These are phyloP conservation scores for Phrixothrix hirtus DNA, from an alignment of 2,888 invertebrate species.

Conservation along the genomic window DNA sequence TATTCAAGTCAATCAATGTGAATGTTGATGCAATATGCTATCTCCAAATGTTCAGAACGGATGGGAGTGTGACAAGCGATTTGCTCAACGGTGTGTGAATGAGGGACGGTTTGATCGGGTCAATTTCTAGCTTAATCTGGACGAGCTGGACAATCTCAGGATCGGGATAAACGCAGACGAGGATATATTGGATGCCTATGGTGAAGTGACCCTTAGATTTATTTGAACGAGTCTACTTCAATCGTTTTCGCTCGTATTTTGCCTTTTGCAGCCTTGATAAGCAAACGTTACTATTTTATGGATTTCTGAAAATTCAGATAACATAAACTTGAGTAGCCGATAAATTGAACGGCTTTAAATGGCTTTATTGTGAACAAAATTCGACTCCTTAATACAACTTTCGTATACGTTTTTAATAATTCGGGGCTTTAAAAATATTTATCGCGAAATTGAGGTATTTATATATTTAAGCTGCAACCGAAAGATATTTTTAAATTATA, in stretches of 20 bases:
- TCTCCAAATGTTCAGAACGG: slow-evolving; percentile 30
- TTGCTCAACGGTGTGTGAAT: slow-evolving; percentile 56
- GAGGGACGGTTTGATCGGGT: slow-evolving; percentile 55
- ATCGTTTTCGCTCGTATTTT: slow-evolving; percentile 33
- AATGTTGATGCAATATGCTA: slow-evolving; percentile 43
- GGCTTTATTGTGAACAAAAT: too few species aligned
- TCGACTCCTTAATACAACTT: too few species aligned
- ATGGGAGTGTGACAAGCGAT: slow-evolving; percentile 49
- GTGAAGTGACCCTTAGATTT: slow-evolving; percentile 38
- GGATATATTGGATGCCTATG: slow-evolving; percentile 54
- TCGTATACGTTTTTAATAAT: too few species aligned
- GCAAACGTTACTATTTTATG: slow-evolving; percentile 39
- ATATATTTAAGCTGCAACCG: too few species aligned
- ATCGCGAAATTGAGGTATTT: too few species aligned
- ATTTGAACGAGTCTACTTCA: slow-evolving; percentile 32
- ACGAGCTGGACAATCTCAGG: slow-evolving; percentile 52
- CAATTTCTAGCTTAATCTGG: slow-evolving; percentile 56
- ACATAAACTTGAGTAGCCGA: too few species aligned
- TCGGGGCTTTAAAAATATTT: too few species aligned
- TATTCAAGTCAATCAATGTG: slow-evolving; percentile 38
- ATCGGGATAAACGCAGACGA: slow-evolving; percentile 45
- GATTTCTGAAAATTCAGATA: slow-evolving; percentile 10
- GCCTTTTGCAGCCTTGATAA: slow-evolving; percentile 35
- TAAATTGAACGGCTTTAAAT: too few species aligned
- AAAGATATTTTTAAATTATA: too few species aligned